Evolutionary conservation across 1,140 invertebrate species (phyloP).

Genomic region (Sitodiplosis mosellana): DNA sequence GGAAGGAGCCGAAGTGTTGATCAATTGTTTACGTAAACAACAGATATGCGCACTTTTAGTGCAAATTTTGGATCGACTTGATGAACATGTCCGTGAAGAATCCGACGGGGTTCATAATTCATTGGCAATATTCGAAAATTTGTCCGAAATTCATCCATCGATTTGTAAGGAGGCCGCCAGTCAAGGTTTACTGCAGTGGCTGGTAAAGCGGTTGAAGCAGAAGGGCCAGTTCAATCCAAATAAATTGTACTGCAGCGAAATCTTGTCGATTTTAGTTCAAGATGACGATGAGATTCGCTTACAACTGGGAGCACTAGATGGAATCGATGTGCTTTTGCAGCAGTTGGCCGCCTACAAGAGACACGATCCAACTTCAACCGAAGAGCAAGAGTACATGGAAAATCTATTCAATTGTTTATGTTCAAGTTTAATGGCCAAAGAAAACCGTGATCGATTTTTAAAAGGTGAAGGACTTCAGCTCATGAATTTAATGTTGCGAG

Average conservation of each 20-base stretch:
- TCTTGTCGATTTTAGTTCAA: constrained; percentile 89
- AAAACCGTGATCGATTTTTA: constrained; percentile 83
- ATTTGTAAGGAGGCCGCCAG: constrained; percentile 65
- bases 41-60: constrained; percentile 82
- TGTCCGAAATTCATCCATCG: constrained; percentile 78
- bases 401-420: constrained; percentile 94
- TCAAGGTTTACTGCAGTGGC: constrained; percentile 82
- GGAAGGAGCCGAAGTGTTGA: constrained; percentile 58
- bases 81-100: constrained; percentile 89
- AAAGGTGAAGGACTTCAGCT: constrained; percentile 85
- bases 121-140: constrained; percentile 77
- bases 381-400: constrained; percentile 98
- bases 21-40: constrained; percentile 64
- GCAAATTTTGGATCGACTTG: constrained; percentile 83
- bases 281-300: constrained; percentile 66
- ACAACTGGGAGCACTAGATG: constrained; percentile 77
- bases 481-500: constrained; percentile 90
- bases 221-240: constrained; percentile 85
- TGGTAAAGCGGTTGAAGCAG: constrained; percentile 71
- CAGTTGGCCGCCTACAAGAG: constrained; percentile 91
- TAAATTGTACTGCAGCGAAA: constrained; percentile 91
- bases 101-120: constrained; percentile 92
- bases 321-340: constrained; percentile 90
- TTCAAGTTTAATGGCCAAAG: constrained; percentile 69
- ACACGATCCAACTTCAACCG: constrained; percentile 73